Percentiles rank a stretch among this genome's conserved stretches.
These are phyloP conservation scores for Selene dorsalis DNA, from an alignment of 2,797 vertebrate species.

Conservation along the genomic window DNA sequence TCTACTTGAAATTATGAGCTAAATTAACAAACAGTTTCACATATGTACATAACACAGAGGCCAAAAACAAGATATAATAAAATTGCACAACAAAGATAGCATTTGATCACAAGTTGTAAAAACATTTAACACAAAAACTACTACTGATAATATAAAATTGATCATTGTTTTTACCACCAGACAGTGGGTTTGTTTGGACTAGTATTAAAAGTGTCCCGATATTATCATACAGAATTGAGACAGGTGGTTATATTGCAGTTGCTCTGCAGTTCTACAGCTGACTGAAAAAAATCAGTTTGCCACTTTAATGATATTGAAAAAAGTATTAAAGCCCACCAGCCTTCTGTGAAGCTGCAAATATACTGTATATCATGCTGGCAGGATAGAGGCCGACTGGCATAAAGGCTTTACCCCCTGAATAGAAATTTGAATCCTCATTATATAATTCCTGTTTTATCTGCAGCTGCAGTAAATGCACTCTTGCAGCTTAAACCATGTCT, in stretches of 20 bases:
- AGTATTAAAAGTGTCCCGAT: background rate
- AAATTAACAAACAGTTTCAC: too few relatives aligned
- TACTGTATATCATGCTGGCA: background rate
- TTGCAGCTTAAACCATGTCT: constrained; percentile 23
- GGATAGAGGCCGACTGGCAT: background rate
- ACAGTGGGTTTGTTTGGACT: background rate
- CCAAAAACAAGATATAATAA: background rate
- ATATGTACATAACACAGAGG: background rate
- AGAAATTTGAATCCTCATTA: constrained; percentile 3
- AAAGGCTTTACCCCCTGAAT: constrained; percentile 35
- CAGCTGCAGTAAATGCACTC: constrained; percentile 33
- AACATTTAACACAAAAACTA: background rate
- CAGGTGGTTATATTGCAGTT: background rate
- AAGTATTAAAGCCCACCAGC: background rate
- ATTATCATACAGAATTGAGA: background rate
- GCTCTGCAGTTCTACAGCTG: background rate
- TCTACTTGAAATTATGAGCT: too few relatives aligned
- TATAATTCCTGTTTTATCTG: constrained; percentile 29
- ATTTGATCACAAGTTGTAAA: background rate
- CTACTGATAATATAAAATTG: background rate
- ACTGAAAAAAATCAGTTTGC: background rate
- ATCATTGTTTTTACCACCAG: background rate
- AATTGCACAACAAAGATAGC: too few relatives aligned
- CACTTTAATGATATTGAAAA: background rate
- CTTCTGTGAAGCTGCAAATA: background rate